Evolutionary conservation across 2,797 vertebrate species (phyloP).

Genomic region (Sebastolobus alascanus): DNA sequence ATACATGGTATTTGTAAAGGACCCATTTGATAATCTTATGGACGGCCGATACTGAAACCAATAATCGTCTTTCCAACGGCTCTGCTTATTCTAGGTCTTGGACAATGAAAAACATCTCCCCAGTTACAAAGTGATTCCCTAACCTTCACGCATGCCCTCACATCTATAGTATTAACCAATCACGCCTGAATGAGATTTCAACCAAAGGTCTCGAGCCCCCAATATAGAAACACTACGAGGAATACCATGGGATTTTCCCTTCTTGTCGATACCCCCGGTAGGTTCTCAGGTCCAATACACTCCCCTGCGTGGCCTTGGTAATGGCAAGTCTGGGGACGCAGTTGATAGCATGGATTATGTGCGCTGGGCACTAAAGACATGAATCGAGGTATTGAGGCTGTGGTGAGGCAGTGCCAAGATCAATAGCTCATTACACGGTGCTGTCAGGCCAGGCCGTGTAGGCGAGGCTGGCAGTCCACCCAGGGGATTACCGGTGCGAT

Average conservation of each 20-base stretch:
- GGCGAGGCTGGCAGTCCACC: constrained; percentile 57
- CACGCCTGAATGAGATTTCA: constrained; percentile 33
- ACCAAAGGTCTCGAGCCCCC: constrained; percentile 20
- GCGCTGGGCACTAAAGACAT: constrained; percentile 76
- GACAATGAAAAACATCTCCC: constrained; percentile 4
- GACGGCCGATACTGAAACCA: neutral
- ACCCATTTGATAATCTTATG: neutral
- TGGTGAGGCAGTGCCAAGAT: constrained; percentile 73
- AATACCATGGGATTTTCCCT: constrained; percentile 58
- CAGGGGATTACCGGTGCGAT: constrained; percentile 77
- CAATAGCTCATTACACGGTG: constrained; percentile 85
- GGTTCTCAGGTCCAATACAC: constrained; percentile 44
- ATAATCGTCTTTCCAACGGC: neutral
- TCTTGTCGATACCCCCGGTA: constrained; percentile 41
- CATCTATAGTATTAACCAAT: constrained; percentile 55
- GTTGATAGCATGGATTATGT: constrained; percentile 79
- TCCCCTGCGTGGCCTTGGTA: constrained; percentile 58
- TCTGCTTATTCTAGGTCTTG: neutral
- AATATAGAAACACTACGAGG: constrained; percentile 56
- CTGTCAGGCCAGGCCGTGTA: constrained; percentile 61
- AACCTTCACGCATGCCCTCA: constrained; percentile 10
- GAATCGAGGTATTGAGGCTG: constrained; percentile 70
- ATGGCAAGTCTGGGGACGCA: constrained; percentile 72
- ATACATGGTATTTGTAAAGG: neutral
- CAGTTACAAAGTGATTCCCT: constrained; percentile 25